Conservation (phyloP, 2,797 vertebrate species). For the Epinephelus awoara region DNA sequence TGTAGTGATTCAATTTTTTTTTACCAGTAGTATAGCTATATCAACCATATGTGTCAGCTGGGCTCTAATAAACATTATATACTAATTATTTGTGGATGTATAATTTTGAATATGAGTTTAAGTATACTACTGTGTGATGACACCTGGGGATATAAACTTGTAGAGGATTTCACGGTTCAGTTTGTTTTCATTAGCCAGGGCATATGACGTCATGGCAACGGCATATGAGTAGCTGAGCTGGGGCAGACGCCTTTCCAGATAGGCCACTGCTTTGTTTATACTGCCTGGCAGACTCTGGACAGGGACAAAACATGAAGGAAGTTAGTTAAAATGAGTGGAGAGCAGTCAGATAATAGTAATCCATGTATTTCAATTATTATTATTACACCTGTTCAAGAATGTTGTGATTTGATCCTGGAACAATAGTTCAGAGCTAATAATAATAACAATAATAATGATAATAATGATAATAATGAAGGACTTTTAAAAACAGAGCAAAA, state of each 20-base stretch:
- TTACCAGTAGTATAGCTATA: too few species aligned
- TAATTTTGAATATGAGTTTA: background rate
- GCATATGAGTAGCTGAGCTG: slow-evolving; percentile 87
- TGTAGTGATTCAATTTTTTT: too few species aligned
- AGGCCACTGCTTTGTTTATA: slow-evolving; percentile 80
- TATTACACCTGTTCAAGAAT: background rate
- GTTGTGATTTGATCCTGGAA: background rate
- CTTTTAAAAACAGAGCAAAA: too few species aligned
- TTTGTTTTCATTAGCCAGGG: slow-evolving; percentile 83
- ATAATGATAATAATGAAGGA: too few species aligned
- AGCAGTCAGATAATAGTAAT: background rate
- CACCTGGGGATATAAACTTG: slow-evolving; percentile 81
- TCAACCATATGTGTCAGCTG: too few species aligned
- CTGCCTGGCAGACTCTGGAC: slow-evolving; percentile 80
- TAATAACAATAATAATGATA: too few species aligned
- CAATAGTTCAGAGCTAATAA: background rate
- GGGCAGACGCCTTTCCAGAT: slow-evolving; percentile 78
- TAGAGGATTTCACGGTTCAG: slow-evolving; percentile 56
- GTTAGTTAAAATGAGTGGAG: background rate
- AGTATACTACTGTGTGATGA: background rate
- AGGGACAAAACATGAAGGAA: background rate
- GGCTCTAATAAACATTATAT: background rate
- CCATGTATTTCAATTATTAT: background rate
- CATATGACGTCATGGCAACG: slow-evolving; percentile 89
- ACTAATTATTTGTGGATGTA: background rate